Percentiles rank a stretch among this genome's conserved stretches.
Evolutionary conservation across 2,113 vertebrate genomes (phyloP).

Genomic region (Varanus salvator): DNA sequence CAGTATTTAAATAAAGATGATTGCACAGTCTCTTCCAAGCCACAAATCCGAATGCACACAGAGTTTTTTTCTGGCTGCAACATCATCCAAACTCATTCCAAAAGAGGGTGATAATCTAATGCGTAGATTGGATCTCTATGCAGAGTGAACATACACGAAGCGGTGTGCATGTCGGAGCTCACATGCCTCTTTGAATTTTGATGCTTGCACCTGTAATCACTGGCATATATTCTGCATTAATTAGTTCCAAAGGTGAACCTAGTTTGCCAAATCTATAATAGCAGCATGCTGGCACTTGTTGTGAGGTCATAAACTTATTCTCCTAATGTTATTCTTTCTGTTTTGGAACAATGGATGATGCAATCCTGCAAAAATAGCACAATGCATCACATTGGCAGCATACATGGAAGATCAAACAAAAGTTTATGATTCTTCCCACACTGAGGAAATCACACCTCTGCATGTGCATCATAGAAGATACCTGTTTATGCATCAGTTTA

Average conservation of each 20-base stretch:
- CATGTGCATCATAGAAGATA: neutral
- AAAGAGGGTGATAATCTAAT: neutral
- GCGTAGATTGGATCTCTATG: neutral
- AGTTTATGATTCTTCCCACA: neutral
- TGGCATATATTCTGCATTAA: neutral
- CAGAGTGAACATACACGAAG: neutral
- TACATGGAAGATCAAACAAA: neutral
- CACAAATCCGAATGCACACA: neutral
- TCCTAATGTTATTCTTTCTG: neutral
- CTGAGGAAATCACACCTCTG: too few species aligned
- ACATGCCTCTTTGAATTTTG: neutral
- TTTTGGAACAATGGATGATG: neutral
- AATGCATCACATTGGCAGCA: too few species aligned
- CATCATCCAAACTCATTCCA: neutral
- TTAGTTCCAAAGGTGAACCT: neutral
- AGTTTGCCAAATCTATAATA: slow-evolving; percentile 3
- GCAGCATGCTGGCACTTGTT: neutral
- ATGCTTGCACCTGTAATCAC: neutral
- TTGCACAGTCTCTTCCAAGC: neutral
- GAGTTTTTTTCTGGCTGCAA: neutral
- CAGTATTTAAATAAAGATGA: neutral
- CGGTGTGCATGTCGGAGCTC: too few species aligned
- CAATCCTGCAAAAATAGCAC: neutral
- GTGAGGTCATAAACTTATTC: neutral
- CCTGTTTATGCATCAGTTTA: too few species aligned